Evolutionary conservation across 2,797 vertebrate genomes (phyloP), one percentile per base, ranked within the genome.

Genomic region (Oryzias sinensis): DNA sequence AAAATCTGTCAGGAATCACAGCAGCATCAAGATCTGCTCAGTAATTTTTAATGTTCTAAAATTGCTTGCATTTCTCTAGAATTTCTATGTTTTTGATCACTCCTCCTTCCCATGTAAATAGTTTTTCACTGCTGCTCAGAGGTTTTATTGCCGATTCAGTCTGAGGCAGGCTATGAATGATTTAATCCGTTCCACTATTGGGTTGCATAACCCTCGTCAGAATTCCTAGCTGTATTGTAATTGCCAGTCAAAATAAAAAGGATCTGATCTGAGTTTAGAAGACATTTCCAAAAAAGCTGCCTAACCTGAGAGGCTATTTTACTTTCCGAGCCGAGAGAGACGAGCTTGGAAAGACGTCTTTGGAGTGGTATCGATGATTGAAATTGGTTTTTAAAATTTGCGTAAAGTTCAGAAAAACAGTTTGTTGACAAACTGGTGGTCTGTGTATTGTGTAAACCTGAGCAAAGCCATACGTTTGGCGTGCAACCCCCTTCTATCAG

Each of bases 231-330:
- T 44, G 43, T 20, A 43, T 57, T 62, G 25, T 43, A 45, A 72
- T 59, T 8, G 29, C 55, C 72, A 83, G 68, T 73, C 58, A 77
- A 75, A 82, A 79, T 65, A 79, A 20, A 62, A 76, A 56, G 18
- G 37, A 59, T 49, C 41, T 29, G 48, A 68, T 61, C 27, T 56
- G 43, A 61, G 62, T 67, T 70, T 65, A 52, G 37, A 40, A 71
- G 56, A 45, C 5, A 4, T 66, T 69, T 81, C 63, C 65, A 79
- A 67, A 64, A 64, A 56, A 65, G 56, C 40, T 9, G 65, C 79
- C 53, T 29, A 53, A 67, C 45, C 49, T 72, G 59, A 50, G 37
- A 73, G 79, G 84, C 81, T 67, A 50, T 45, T 83, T 88, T 80
- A 52, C 67, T 67, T 70, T 69, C 77, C 27, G 45, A 62, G 48